A percentile compares a stretch with the other conserved stretches of the same genome.
phyloP scores from a whole-genome alignment of 2,888 invertebrate species.

The Amphimallon solstitiale region DNA sequence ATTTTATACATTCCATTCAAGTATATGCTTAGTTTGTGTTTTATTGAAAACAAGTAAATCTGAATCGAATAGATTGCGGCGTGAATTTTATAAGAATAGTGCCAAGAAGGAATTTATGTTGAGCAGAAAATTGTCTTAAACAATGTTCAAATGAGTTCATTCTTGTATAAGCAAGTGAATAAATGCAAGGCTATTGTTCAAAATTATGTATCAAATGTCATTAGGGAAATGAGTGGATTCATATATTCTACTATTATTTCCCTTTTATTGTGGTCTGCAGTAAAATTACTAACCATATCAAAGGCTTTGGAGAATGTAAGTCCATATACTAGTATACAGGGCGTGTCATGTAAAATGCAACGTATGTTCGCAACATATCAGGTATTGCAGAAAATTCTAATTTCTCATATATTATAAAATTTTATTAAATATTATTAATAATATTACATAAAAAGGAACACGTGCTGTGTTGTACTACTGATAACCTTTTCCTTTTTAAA shows the following conservation, averaged over 20 bases:
- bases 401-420: too few relatives aligned
- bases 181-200: constrained; percentile 25
- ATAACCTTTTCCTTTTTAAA: too few relatives aligned
- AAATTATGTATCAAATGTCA: constrained; percentile 30
- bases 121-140: background rate
- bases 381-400: too few relatives aligned
- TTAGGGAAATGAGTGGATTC: constrained; percentile 16
- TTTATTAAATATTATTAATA: too few relatives aligned
- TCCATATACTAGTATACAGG: background rate
- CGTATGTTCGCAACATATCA: too few relatives aligned
- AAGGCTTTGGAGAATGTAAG: constrained; percentile 51
- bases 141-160: constrained; percentile 5
- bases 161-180: background rate
- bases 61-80: too few relatives aligned
- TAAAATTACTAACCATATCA: constrained; percentile 49
- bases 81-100: too few relatives aligned
- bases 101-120: background rate
- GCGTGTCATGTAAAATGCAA: too few relatives aligned
- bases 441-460: too few relatives aligned
- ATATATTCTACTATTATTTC: constrained; percentile 32
- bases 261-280: constrained; percentile 45
- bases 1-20: background rate
- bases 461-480: too few relatives aligned
- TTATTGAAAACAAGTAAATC: too few relatives aligned
- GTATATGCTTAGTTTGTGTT: background rate